Evolutionary conservation across 2,888 invertebrate species (phyloP).

Genomic region (Conistra vaccinii): DNA sequence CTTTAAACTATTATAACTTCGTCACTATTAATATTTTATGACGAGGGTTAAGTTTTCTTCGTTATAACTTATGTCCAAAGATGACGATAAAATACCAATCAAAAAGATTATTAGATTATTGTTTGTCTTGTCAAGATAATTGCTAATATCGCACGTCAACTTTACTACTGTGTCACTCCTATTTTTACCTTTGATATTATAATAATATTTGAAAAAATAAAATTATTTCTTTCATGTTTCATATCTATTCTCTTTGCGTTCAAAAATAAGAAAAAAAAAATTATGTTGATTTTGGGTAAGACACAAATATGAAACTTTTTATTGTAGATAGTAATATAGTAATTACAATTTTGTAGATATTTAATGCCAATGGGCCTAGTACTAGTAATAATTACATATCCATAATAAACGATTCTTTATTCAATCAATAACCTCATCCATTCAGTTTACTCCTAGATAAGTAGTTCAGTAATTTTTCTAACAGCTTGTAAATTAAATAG

Average conservation of each 20-base stretch:
- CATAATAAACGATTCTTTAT: not conserved
- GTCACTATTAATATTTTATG: slow-evolving; percentile 2
- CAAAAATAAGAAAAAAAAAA: too few species aligned
- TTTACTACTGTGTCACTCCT: not conserved
- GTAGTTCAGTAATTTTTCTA: slow-evolving; percentile 14
- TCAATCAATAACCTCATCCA: not conserved
- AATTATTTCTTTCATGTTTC: not conserved
- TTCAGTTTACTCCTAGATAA: not conserved
- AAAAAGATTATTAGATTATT: not conserved
- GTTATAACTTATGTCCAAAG: not conserved
- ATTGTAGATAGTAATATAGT: not conserved
- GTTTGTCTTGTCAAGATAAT: not conserved
- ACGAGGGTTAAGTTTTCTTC: slow-evolving; percentile 1
- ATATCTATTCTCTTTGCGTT: not conserved
- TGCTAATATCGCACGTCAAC: not conserved
- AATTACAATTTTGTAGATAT: not conserved
- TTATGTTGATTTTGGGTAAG: not conserved
- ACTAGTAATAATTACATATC: too few species aligned
- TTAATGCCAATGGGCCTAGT: not conserved
- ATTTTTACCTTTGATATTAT: not conserved
- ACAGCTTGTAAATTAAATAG: slow-evolving; percentile 13
- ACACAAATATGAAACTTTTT: too few species aligned
- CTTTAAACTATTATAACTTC: not conserved
- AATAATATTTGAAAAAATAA: not conserved
- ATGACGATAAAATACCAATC: not conserved